phyloP scores from a whole-genome alignment of 2,888 invertebrate species.

The Seira sanloemensis region DNA sequence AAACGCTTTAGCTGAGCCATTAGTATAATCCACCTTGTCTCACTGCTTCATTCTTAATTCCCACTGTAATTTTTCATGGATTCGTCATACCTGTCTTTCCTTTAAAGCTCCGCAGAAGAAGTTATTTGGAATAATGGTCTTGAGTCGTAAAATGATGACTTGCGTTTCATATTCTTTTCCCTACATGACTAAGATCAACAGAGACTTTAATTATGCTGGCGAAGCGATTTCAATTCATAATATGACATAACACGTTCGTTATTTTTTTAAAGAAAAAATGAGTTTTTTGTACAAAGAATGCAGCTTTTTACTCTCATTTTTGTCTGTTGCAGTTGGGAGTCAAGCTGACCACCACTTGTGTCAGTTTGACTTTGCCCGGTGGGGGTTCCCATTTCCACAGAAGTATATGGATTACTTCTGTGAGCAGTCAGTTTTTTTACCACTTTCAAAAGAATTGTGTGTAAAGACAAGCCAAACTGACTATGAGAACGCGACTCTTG shows the following conservation, averaged over 20 bases:
- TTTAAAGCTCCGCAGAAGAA: constrained; percentile 7
- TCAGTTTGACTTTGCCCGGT: background rate
- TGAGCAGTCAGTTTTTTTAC: background rate
- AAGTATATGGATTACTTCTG: background rate
- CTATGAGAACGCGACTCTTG: constrained; percentile 18
- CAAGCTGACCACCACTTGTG: no score
- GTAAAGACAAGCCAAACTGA: background rate
- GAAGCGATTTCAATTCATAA: no score
- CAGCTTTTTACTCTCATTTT: no score
- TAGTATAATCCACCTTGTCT: background rate
- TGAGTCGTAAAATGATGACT: background rate
- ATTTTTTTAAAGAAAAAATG: constrained; percentile 7
- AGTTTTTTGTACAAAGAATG: no score
- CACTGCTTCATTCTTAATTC: background rate
- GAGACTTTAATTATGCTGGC: no score
- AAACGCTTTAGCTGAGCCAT: background rate
- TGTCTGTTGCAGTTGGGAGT: no score
- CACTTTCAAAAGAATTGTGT: background rate
- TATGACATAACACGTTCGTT: background rate
- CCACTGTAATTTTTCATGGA: constrained; percentile 36
- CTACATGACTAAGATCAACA: no score
- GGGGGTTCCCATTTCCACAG: constrained; percentile 36
- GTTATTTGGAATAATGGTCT: background rate
- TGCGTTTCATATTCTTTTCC: no score
- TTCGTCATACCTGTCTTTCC: constrained; percentile 48